Evolutionary conservation across 2,888 invertebrate species (phyloP), one percentile per base, ranked within the genome.

Genomic region (Brenthis ino): DNA sequence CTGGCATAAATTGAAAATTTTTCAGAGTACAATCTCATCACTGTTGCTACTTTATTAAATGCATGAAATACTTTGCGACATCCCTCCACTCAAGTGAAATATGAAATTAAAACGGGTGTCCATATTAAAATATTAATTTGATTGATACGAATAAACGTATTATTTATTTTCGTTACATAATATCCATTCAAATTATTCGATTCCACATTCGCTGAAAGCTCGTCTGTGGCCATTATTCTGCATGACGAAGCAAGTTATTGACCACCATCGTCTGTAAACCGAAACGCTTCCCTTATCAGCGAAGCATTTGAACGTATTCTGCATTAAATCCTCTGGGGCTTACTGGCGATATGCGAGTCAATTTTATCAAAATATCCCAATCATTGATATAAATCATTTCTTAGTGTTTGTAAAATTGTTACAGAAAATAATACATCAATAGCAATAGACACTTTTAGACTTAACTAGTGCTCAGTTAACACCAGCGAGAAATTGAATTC

Each of bases 191-290:
- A 48, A 56, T 55, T 14, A 37, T 67, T 60, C 50, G 50, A 67
- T 60, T 61, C 20, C 48, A 13, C 28, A 20, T 48, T 57, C n/a
- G 12, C 37, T 61, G 37, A 61, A 67, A 67, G 67, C 50, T 48
- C 48, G 48, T 58, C 60, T 28, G 60, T 14, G 24, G 14, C 55
- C 37, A 61, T 67, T 56, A 56, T 67, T 67, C 60, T 61, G 55
- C 61, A 33, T 67, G 67, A 67, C 61, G 61, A 61, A 50, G 61
- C 61, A 67, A 56, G 61, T 50, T 67, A 67, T 65, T 57, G 65
- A 20, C 55, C 54, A 61, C 14, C 67, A 55, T 53, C 53, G 51
- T 61, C 50, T 55, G 55, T 65, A 57, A 58, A 47, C 37, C 43
- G 57, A 51, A 51, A 16, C 53, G 53, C 63, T 63, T 65, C 53